Percentiles rank a stretch among this genome's conserved stretches.
Evolutionary conservation across 2,113 vertebrate species (phyloP).

Genomic region (Fregetta grallaria): DNA sequence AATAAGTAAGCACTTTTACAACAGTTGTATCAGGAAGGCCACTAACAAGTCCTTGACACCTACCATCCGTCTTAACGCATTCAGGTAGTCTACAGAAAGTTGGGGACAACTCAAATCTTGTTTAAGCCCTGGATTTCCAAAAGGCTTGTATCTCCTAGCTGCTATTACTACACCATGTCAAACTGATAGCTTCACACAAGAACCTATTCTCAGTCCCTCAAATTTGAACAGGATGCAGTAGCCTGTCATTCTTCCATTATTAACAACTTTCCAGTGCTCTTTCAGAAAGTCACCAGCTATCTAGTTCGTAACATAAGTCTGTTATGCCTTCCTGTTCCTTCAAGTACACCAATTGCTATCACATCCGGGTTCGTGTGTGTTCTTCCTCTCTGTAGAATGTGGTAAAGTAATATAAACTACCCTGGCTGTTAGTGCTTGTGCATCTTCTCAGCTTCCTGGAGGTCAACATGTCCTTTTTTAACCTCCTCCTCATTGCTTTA

Average conservation of each 20-base stretch:
- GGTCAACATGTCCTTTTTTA: not conserved
- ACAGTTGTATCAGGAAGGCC: not conserved
- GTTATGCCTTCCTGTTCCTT: not conserved
- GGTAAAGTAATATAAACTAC: not conserved
- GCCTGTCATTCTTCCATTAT: not conserved
- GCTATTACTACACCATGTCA: not conserved
- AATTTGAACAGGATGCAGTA: not conserved
- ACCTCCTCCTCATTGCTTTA: not conserved
- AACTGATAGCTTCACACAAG: not conserved
- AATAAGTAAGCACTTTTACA: not conserved
- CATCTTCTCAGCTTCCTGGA: not conserved
- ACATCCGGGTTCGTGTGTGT: not conserved
- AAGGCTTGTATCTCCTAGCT: not conserved
- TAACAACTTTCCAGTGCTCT: not conserved
- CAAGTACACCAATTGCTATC: not conserved
- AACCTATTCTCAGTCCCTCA: not conserved
- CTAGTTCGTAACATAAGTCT: not conserved
- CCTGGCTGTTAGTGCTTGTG: not conserved
- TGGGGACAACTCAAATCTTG: not conserved
- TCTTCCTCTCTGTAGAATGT: not conserved
- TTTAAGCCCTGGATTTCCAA: not conserved
- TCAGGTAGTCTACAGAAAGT: not conserved
- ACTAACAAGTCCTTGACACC: not conserved
- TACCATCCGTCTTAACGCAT: not conserved
- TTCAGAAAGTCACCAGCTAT: not conserved